Evolutionary conservation across 2,888 invertebrate species (phyloP).

Genomic region (Clepsis dumicolana): DNA sequence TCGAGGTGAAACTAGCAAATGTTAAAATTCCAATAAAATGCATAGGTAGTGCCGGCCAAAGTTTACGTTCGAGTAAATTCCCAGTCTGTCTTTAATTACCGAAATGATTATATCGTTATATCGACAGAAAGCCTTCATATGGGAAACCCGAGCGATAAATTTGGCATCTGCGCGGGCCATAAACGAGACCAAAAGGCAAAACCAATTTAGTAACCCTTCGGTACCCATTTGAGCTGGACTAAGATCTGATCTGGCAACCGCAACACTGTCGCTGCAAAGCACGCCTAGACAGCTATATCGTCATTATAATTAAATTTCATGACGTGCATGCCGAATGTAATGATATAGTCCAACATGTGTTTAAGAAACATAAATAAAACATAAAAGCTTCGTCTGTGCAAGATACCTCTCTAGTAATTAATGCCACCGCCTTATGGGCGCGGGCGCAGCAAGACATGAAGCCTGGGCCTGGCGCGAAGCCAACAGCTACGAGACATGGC

Average conservation of each 20-base stretch:
- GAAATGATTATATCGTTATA: background rate
- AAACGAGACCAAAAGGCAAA: slow-evolving; percentile 20
- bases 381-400: slow-evolving; percentile 49
- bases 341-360: slow-evolving; percentile 46
- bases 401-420: slow-evolving; percentile 43
- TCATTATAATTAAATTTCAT: slow-evolving; percentile 40
- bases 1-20: no score
- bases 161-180: background rate
- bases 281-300: slow-evolving; percentile 20
- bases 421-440: slow-evolving; percentile 51
- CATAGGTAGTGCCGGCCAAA: no score
- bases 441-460: slow-evolving; percentile 54
- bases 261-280: slow-evolving; percentile 5
- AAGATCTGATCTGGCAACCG: slow-evolving; percentile 29
- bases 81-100: background rate
- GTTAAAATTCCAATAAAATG: background rate
- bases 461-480: slow-evolving; percentile 61
- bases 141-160: background rate
- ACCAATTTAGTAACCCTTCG: slow-evolving; percentile 13
- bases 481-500: slow-evolving; percentile 61
- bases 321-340: slow-evolving; percentile 42
- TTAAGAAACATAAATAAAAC: slow-evolving; percentile 48
- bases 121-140: background rate
- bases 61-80: no score
- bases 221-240: slow-evolving; percentile 19